Evolutionary conservation across 92 coral and sea anemone species (phyloP).

Genomic region (Paragorgia papillata): DNA sequence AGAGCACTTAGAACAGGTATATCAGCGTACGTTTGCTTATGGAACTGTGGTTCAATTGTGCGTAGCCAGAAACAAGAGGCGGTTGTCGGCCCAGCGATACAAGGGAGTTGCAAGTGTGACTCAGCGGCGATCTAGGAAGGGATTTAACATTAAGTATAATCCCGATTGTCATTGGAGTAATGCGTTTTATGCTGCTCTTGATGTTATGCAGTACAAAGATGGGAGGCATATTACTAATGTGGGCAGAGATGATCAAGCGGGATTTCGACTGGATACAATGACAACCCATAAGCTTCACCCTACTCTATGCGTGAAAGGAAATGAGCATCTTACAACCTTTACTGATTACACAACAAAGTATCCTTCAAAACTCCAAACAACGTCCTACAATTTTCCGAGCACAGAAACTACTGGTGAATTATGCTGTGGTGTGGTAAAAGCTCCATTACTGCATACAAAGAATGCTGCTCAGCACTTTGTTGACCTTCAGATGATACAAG

Average conservation of each 20-base stretch:
- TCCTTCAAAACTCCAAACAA: conserved; percentile 67
- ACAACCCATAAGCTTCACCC: conserved; percentile 61
- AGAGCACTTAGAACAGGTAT: conserved; percentile 58
- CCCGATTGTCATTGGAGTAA: conserved; percentile 74
- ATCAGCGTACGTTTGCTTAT: conserved; percentile 53
- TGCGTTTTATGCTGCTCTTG: conserved; percentile 54
- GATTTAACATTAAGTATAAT: conserved; percentile 58
- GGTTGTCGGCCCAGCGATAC: conserved; percentile 57
- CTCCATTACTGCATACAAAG: conserved; percentile 51
- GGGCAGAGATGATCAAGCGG: conserved; percentile 81
- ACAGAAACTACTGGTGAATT: conserved; percentile 65
- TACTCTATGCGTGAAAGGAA: conserved; percentile 59
- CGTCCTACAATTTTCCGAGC: conserved; percentile 69
- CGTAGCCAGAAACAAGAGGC: conserved; percentile 61
- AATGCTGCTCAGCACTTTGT: conserved; percentile 68
- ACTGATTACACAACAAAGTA: conserved; percentile 67
- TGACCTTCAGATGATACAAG: conserved; percentile 49
- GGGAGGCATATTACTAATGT: conserved; percentile 54
- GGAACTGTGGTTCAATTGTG: conserved; percentile 73
- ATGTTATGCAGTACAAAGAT: conserved; percentile 53
- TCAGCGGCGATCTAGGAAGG: conserved; percentile 60
- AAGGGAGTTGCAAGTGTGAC: conserved; percentile 53
- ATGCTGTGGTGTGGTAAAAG: conserved; percentile 70
- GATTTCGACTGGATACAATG: too few species aligned
- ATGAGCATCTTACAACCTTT: conserved; percentile 56